Conservation (phyloP, 2,888 invertebrate genomes). For the Clunio marinus region DNA sequence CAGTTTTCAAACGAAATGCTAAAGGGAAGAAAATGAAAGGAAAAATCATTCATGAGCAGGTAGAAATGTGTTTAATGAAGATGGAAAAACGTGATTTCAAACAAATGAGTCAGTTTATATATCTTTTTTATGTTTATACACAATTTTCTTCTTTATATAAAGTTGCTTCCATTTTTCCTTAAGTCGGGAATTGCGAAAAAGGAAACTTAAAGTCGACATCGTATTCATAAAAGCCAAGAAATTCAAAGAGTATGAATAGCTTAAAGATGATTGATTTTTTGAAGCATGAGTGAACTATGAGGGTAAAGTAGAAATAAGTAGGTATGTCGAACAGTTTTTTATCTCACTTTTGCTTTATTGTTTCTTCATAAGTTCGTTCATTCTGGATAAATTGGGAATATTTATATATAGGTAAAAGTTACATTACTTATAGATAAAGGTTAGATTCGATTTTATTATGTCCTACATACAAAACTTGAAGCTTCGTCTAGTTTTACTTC, state of each 20-base stretch:
- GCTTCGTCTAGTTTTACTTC: too few species aligned
- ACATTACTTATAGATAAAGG: too few species aligned
- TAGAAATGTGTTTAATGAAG: constrained; percentile 25
- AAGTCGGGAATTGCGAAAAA: neutral
- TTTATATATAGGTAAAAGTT: too few species aligned
- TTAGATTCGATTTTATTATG: too few species aligned
- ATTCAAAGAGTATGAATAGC: neutral
- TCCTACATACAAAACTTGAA: too few species aligned
- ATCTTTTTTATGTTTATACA: neutral
- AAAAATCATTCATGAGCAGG: neutral
- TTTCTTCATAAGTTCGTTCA: too few species aligned
- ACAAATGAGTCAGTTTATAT: constrained; percentile 28
- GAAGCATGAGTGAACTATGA: constrained; percentile 1
- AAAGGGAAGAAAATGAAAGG: neutral
- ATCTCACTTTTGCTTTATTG: too few species aligned
- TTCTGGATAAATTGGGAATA: too few species aligned
- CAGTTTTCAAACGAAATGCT: too few species aligned
- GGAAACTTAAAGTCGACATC: neutral
- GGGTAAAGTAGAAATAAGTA: neutral
- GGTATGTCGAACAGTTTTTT: too few species aligned
- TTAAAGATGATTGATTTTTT: neutral
- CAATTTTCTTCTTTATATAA: neutral
- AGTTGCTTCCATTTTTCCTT: neutral
- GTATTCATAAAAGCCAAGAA: neutral
- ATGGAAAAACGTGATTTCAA: constrained; percentile 33